These are phyloP conservation scores for Propithecus coquereli DNA, from an alignment of 2,113 vertebrate species.

Conservation along the genomic window DNA sequence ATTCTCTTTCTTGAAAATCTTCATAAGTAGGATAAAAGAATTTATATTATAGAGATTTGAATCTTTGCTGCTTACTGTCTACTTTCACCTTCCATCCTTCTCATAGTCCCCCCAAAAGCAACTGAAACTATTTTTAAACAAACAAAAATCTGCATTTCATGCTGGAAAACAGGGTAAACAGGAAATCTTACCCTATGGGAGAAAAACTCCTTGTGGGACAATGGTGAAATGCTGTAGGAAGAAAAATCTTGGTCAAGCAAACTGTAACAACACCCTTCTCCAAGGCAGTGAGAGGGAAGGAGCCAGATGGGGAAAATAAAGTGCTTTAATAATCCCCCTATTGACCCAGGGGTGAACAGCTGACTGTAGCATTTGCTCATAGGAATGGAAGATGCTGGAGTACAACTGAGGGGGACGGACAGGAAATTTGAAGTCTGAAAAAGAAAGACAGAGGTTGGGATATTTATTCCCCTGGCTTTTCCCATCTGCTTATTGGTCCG, in stretches of 20 bases:
- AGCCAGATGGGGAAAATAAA: not conserved
- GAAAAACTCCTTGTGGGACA: not conserved
- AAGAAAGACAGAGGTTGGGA: not conserved
- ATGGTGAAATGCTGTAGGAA: not conserved
- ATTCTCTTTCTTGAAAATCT: not conserved
- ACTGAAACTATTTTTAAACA: not conserved
- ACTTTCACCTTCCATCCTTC: not conserved
- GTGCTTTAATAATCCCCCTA: not conserved
- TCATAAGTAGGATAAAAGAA: not conserved
- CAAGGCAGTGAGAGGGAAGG: not conserved
- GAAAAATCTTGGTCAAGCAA: not conserved
- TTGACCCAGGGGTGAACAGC: not conserved
- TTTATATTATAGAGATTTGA: not conserved
- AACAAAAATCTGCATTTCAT: not conserved
- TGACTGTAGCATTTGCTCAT: not conserved
- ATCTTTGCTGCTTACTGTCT: constrained; percentile 24
- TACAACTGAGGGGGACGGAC: not conserved
- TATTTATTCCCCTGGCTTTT: not conserved
- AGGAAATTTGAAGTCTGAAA: not conserved
- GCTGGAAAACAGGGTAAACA: not conserved
- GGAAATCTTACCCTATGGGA: not conserved
- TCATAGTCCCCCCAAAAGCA: not conserved
- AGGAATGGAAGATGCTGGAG: not conserved
- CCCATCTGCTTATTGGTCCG: not conserved
- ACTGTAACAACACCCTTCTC: not conserved